Evolutionary conservation across 1,140 invertebrate genomes (phyloP).

Genomic region (Cataglyphis hispanica): DNA sequence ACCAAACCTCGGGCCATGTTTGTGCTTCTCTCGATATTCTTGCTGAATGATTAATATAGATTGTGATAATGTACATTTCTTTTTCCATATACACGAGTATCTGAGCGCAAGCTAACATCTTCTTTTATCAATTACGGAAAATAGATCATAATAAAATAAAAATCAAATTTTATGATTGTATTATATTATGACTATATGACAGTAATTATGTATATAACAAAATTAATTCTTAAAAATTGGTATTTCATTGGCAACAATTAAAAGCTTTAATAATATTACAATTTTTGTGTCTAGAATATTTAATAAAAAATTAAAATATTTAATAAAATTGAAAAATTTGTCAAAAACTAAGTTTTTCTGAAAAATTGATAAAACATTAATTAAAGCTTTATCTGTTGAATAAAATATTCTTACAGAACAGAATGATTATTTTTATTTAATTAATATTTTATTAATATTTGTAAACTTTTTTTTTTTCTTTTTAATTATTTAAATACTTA

Average conservation of each 20-base stretch:
- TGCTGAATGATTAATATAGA: conserved; percentile 25
- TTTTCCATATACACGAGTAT: background rate
- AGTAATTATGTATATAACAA: background rate
- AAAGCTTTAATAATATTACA: conserved; percentile 22
- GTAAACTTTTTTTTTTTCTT: background rate
- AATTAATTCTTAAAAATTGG: background rate
- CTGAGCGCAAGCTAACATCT: background rate
- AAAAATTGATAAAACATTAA: background rate
- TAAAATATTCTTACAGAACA: background rate
- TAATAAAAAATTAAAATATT: background rate
- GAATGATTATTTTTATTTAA: background rate
- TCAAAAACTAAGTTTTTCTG: background rate
- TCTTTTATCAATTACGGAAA: background rate
- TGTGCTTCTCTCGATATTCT: conserved; percentile 58
- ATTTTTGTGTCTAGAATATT: background rate
- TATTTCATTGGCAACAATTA: background rate
- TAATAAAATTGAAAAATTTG: background rate
- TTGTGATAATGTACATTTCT: conserved; percentile 19
- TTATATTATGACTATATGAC: background rate
- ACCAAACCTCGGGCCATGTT: conserved; percentile 88
- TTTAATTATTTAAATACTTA: conserved; percentile 76
- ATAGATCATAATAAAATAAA: background rate
- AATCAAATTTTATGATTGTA: background rate
- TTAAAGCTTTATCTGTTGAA: background rate
- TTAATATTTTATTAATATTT: background rate